These are phyloP conservation scores for Danionella cerebrum DNA, from an alignment of 2,113 vertebrate species.

Conservation along the genomic window DNA sequence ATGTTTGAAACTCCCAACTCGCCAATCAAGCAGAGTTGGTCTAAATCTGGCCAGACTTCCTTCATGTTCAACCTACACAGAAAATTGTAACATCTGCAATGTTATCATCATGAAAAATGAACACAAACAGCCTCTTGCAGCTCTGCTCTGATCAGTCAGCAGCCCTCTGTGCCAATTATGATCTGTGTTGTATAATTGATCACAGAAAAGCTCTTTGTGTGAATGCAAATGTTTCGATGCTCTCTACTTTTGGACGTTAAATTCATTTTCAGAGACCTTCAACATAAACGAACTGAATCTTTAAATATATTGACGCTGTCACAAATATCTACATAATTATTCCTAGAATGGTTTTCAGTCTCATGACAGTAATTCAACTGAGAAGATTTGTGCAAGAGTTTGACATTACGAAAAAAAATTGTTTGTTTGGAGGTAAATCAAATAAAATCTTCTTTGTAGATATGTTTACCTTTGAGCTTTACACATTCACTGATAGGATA, in stretches of 20 bases:
- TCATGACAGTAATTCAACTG: too few species aligned
- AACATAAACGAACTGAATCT: background rate
- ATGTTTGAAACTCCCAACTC: too few species aligned
- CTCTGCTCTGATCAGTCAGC: constrained; percentile 16
- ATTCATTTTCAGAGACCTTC: background rate
- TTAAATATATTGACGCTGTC: too few species aligned
- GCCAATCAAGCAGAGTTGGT: too few species aligned
- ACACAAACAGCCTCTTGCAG: background rate
- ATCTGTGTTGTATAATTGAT: constrained; percentile 40
- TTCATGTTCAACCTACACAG: background rate
- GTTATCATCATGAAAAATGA: constrained; percentile 13
- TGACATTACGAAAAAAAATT: too few species aligned
- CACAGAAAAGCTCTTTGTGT: constrained; percentile 24
- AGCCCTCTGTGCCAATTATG: constrained; percentile 28
- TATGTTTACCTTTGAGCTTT: too few species aligned
- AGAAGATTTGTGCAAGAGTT: too few species aligned
- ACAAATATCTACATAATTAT: too few species aligned
- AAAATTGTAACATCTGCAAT: background rate
- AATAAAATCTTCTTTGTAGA: too few species aligned
- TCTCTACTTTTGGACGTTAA: background rate
- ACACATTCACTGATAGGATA: too few species aligned
- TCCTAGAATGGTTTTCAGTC: too few species aligned
- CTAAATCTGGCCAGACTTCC: background rate
- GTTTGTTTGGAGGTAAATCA: too few species aligned
- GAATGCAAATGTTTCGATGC: constrained; percentile 4